Conservation (phyloP, 2,113 vertebrate species). For the Rynchops niger region DNA sequence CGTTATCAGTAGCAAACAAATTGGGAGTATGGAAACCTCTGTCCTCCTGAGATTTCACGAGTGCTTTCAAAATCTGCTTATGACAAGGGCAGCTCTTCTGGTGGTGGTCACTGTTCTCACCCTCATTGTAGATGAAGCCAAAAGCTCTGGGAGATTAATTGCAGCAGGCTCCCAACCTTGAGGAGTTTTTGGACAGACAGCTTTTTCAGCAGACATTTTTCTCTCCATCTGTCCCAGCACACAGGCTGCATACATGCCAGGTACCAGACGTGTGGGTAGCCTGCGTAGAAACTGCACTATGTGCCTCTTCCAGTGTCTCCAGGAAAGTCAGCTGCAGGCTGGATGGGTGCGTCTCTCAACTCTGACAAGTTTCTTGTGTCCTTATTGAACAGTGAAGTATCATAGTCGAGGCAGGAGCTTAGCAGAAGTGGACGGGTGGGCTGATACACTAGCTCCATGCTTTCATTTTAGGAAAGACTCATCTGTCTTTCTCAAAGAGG, state of each 20-base stretch:
- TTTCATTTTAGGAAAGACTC: background rate
- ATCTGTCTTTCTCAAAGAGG: background rate
- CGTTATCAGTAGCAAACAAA: background rate
- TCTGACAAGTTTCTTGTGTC: background rate
- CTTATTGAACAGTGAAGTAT: background rate
- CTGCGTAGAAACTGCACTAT: background rate
- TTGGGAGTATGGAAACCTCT: background rate
- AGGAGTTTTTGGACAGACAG: background rate
- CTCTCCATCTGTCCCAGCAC: rapidly evolving
- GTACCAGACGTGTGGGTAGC: background rate
- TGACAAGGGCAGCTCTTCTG: background rate
- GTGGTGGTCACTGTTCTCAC: background rate
- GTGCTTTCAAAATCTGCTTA: background rate
- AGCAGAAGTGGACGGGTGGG: background rate
- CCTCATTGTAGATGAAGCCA: background rate
- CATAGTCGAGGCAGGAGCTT: background rate
- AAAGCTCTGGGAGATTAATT: background rate
- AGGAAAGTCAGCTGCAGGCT: background rate
- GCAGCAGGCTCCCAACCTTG: background rate
- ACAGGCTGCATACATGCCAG: background rate
- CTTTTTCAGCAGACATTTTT: background rate
- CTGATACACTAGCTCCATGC: background rate
- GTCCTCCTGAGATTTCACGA: background rate
- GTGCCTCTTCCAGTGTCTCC: background rate
- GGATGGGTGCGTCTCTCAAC: background rate